These are phyloP conservation scores for Clarias platycephalus DNA, from an alignment of 2,797 vertebrate genomes.

Conservation along the genomic window DNA sequence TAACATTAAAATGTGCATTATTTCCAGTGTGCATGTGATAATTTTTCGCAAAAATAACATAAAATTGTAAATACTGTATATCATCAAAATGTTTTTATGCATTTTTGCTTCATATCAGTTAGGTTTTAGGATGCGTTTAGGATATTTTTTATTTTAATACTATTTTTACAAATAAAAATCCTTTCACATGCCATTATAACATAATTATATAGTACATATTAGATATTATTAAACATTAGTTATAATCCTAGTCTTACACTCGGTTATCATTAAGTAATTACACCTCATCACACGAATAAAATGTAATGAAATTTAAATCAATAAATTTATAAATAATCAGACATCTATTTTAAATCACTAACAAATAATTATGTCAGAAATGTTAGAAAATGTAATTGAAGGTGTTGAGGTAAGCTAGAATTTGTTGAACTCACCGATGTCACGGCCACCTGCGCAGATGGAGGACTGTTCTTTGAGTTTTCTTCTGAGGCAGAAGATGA, in stretches of 20 bases:
- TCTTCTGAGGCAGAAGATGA: constrained; percentile 96
- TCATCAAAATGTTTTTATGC: not conserved
- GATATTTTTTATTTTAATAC: not conserved
- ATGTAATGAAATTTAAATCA: not conserved
- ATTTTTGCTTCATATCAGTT: not conserved
- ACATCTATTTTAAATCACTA: no score
- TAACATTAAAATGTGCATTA: not conserved
- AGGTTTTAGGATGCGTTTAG: not conserved
- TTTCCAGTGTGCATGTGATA: not conserved
- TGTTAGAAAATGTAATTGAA: not conserved
- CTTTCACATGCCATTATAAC: not conserved
- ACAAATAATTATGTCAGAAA: not conserved
- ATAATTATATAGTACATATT: not conserved
- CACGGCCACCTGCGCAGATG: constrained; percentile 80
- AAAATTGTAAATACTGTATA: not conserved
- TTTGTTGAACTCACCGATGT: constrained; percentile 78
- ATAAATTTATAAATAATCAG: not conserved
- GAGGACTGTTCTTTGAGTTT: constrained; percentile 91
- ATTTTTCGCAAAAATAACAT: not conserved
- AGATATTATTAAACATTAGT: not conserved
- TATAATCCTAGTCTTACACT: not conserved
- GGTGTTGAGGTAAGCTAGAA: not conserved
- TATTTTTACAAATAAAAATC: not conserved
- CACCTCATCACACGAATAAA: not conserved
- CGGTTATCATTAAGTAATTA: no score